phyloP scores from a whole-genome alignment of 2,113 vertebrate species.

The Spermophilus dauricus region DNA sequence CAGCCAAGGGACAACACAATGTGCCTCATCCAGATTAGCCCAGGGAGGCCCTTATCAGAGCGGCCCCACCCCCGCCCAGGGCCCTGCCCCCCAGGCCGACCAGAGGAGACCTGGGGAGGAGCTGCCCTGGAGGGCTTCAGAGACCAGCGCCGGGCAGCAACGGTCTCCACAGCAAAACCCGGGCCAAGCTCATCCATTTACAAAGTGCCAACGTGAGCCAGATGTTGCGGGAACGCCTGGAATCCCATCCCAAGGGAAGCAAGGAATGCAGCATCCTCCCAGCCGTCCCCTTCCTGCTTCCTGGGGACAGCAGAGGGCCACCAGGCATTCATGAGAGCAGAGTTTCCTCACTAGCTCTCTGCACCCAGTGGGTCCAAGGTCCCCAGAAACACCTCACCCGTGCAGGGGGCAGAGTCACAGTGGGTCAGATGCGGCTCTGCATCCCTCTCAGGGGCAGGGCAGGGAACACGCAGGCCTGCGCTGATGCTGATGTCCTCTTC shows the following conservation, averaged over 20 bases:
- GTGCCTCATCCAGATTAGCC: neutral
- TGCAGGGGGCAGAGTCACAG: neutral
- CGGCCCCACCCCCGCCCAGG: neutral
- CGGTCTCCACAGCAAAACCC: neutral
- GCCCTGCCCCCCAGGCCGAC: neutral
- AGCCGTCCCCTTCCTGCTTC: neutral
- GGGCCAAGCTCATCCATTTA: neutral
- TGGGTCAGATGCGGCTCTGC: constrained; percentile 50
- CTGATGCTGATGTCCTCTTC: constrained; percentile 66
- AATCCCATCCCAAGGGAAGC: constrained; percentile 68
- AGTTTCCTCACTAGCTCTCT: neutral
- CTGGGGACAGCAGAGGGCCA: constrained; percentile 33
- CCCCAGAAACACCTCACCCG: constrained; percentile 58
- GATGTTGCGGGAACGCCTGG: constrained; percentile 71
- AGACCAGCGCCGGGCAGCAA: neutral
- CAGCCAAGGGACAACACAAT: neutral
- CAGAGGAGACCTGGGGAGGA: neutral
- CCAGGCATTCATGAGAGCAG: neutral
- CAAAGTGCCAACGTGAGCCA: constrained; percentile 12
- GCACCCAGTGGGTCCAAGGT: neutral
- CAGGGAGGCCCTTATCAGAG: neutral
- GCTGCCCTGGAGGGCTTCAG: neutral
- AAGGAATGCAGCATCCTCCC: neutral
- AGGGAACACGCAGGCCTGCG: neutral
- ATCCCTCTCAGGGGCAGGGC: neutral